Evolutionary conservation across 1,140 invertebrate species (phyloP).

Genomic region (Drosophila prosaltans): DNA sequence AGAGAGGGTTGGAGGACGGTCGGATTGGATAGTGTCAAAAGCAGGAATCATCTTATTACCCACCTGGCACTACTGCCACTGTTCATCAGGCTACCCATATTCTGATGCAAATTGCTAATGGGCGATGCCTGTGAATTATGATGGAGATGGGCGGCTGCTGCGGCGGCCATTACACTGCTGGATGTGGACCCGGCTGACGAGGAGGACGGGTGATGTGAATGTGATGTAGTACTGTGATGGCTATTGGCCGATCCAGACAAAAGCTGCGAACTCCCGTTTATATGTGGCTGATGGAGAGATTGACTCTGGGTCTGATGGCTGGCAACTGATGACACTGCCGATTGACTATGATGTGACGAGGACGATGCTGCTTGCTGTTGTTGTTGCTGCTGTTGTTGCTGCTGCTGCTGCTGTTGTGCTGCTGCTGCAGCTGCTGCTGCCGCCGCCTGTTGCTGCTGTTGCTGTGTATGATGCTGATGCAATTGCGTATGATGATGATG

Average conservation of each 20-base stretch:
- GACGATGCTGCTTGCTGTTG: constrained; percentile 44
- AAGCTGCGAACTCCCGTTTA: constrained; percentile 66
- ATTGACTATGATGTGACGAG: constrained; percentile 50
- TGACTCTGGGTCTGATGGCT: constrained; percentile 29
- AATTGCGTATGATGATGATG: constrained; percentile 60
- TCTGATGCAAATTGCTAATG: constrained; percentile 81
- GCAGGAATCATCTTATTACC: neutral
- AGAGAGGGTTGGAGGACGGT: neutral
- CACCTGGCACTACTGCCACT: constrained; percentile 81
- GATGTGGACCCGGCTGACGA: constrained; percentile 36
- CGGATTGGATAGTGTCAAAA: neutral
- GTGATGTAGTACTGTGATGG: constrained; percentile 42
- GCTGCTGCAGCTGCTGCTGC: constrained; percentile 38
- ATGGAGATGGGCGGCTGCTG: constrained; percentile 76
- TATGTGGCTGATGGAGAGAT: constrained; percentile 60
- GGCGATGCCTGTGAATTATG: constrained; percentile 79
- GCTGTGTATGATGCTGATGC: constrained; percentile 57
- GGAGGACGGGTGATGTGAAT: constrained; percentile 50
- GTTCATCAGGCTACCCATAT: constrained; percentile 82
- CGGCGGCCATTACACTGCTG: constrained; percentile 77
- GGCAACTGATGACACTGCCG: constrained; percentile 3
- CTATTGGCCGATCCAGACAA: constrained; percentile 29
- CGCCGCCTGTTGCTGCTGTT: constrained; percentile 31
- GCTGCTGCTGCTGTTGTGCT: constrained; percentile 46
- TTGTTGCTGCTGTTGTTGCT: constrained; percentile 49